A percentile compares a stretch with the other conserved stretches of the same genome.
Conservation (phyloP, 1,140 invertebrate species). For the Magallana gigas region DNA sequence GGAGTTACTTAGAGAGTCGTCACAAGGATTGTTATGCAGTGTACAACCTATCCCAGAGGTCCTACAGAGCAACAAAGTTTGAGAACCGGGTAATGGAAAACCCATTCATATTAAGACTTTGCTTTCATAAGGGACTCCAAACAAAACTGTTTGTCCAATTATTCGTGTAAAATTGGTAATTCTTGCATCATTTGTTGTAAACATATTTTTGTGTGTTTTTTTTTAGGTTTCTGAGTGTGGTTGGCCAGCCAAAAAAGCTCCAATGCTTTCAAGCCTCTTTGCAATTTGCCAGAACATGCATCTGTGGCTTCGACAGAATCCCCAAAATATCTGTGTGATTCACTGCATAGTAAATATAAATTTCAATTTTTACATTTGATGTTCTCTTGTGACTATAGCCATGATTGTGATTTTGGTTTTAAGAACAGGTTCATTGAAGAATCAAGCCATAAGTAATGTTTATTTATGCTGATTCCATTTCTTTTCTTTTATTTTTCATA, state of each 20-base stretch:
- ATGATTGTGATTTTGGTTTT: too few species aligned
- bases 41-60: conserved; percentile 88
- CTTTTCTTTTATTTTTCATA: too few species aligned
- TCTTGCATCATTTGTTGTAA: too few species aligned
- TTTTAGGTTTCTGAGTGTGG: conserved; percentile 80
- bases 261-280: conserved; percentile 88
- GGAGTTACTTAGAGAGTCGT: conserved; percentile 82
- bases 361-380: too few species aligned
- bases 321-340: conserved; percentile 90
- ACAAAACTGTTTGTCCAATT: too few species aligned
- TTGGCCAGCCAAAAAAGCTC: conserved; percentile 85
- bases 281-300: conserved; percentile 92
- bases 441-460: too few species aligned
- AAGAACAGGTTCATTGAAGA: too few species aligned
- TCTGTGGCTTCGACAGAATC: conserved; percentile 89
- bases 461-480: too few species aligned
- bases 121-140: too few species aligned
- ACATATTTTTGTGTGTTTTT: conserved; percentile 34
- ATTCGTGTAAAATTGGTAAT: too few species aligned
- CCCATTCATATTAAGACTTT: too few species aligned
- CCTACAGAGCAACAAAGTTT: conserved; percentile 82
- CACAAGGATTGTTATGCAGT: conserved; percentile 88
- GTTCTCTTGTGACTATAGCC: too few species aligned
- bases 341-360: conserved; percentile 88
- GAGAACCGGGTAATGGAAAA: conserved; percentile 76